Base-by-base conservation (phyloP, 1,140 invertebrate genomes). In the Drosophila santomea region DNA sequence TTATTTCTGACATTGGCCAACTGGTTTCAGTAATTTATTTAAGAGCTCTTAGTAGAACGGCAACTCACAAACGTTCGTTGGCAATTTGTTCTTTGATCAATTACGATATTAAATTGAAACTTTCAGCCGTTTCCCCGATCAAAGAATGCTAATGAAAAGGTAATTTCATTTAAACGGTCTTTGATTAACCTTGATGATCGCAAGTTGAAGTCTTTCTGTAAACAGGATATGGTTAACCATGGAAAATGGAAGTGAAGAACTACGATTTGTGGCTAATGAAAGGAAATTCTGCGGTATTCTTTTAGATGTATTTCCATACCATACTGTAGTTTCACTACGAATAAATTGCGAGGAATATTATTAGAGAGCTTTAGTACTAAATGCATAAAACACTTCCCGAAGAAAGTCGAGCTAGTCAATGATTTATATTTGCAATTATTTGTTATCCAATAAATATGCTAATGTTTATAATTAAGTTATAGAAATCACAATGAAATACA, bases 21-120 rank as follows among this genome's bases (percentile, higher is more conserved):
- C 83, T 73, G 73, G 83, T 86, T 85, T 86, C 54, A 41, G 35
- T 66, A 61, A 75, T 72, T 83, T 74, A 74, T 75, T 68, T 59
- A 79, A 63, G 43, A 61, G 59, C 36, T 66, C 39, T 71, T 47
- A 59, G 58, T 84, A 54, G 74, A 84, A 77, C 69, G 67, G 54
- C 74, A 50, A 78, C 36, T 39, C 54, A 66, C 60, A 78, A 76
- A 32, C 32, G 7, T 8, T 57, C 61, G 52, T 12, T 52, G 71
- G 52, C 66, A 78, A 82, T 82, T 85, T 60, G 64, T 69, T 74
- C 78, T 85, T 51, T 56, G 58, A 58, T 55, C 75, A 71, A 83
- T 83, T 80, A 50, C 48, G 67, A 51, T 81, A 58, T 50, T 45
- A 59, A 81, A 67, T 58, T 71, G 48, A 57, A 47, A 48, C 54